Conservation (phyloP, 2,888 invertebrate species). For the Incurvaria masculella region DNA sequence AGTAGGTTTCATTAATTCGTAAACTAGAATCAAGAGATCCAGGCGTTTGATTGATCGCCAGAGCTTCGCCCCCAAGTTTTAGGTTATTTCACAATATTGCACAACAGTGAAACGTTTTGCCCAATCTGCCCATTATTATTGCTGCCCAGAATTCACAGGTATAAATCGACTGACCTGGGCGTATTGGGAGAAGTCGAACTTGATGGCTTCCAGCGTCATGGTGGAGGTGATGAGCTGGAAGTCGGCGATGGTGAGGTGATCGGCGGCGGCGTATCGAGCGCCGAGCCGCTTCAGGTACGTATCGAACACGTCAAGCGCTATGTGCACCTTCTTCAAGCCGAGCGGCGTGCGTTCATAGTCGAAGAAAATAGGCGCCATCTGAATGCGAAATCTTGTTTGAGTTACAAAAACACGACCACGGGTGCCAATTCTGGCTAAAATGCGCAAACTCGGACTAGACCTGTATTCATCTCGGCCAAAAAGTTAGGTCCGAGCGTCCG, state of each 20-base stretch:
- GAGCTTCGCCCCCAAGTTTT: too few relatives aligned
- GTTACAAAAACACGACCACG: neutral
- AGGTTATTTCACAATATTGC: too few relatives aligned
- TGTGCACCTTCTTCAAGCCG: conserved; percentile 65
- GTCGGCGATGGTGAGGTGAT: conserved; percentile 72
- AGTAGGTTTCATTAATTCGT: too few relatives aligned
- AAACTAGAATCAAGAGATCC: too few relatives aligned
- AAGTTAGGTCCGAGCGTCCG: too few relatives aligned
- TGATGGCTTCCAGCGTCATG: conserved; percentile 69
- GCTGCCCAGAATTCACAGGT: too few relatives aligned
- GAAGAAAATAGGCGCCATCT: conserved; percentile 77
- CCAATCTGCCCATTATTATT: neutral
- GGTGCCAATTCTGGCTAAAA: too few relatives aligned
- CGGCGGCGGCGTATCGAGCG: conserved; percentile 63
- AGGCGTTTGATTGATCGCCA: conserved; percentile 8
- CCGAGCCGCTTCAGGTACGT: conserved; percentile 61
- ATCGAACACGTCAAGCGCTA: conserved; percentile 63
- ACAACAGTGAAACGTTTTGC: neutral
- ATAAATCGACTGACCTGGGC: conserved; percentile 32
- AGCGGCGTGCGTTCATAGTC: conserved; percentile 67
- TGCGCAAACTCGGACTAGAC: too few relatives aligned
- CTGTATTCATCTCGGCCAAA: too few relatives aligned
- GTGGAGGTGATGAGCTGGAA: conserved; percentile 68
- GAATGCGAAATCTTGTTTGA: conserved; percentile 21
- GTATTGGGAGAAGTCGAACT: conserved; percentile 62